Evolutionary conservation across 2,113 vertebrate species (phyloP).

Genomic region (Zapornia atra): DNA sequence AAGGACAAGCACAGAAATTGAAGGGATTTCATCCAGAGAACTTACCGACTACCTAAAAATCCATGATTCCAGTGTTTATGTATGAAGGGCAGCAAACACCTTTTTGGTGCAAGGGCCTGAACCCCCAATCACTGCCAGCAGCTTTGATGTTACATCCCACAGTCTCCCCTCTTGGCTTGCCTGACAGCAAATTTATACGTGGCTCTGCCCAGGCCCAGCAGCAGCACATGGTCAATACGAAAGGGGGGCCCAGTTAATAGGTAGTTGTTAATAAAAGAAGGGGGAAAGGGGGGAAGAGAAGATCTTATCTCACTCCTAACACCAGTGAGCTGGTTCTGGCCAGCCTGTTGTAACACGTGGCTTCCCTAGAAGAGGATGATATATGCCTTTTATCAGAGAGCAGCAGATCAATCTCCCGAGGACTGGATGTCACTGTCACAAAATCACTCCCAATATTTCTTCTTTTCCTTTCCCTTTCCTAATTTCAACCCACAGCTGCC

Average conservation of each 20-base stretch:
- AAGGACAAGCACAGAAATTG: background rate
- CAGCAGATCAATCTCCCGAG: background rate
- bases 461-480: background rate
- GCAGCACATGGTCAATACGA: fast-evolving
- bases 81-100: background rate
- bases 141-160: background rate
- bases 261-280: background rate
- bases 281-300: background rate
- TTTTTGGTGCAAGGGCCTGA: background rate
- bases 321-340: background rate
- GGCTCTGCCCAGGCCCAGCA: background rate
- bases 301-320: background rate
- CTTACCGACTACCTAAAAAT: background rate
- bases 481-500: background rate
- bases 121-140: background rate
- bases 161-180: background rate
- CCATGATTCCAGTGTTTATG: background rate
- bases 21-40: background rate
- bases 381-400: background rate
- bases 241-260: background rate
- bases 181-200: background rate
- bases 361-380: background rate
- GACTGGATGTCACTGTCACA: background rate
- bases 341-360: background rate
- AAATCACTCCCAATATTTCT: fast-evolving